A percentile compares a stretch with the other conserved stretches of the same genome.
These are phyloP conservation scores for Mamestra brassicae DNA, from an alignment of 2,888 invertebrate genomes.

Conservation along the genomic window DNA sequence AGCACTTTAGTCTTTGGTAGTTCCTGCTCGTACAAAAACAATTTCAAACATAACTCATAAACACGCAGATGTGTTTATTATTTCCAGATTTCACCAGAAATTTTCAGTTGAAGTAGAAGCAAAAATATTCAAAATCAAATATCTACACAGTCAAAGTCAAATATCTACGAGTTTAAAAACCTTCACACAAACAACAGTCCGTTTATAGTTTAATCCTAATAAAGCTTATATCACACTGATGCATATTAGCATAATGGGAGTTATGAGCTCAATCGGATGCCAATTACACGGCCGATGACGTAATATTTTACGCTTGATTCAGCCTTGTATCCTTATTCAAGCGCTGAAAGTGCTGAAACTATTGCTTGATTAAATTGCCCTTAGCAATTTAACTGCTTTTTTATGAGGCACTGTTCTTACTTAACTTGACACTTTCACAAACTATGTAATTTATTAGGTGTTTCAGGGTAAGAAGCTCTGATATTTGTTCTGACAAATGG, in stretches of 20 bases:
- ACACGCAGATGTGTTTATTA: neutral
- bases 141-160: neutral
- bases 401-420: slow-evolving; percentile 45
- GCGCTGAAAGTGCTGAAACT: slow-evolving; percentile 29
- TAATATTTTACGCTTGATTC: slow-evolving; percentile 32
- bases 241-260: slow-evolving; percentile 4
- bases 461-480: slow-evolving; percentile 7
- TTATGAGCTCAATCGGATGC: slow-evolving; percentile 24
- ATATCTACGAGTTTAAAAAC: neutral
- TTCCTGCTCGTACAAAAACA: too few relatives aligned
- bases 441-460: slow-evolving; percentile 18
- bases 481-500: slow-evolving; percentile 1
- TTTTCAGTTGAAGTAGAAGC: neutral
- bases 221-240: neutral
- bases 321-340: slow-evolving; percentile 20
- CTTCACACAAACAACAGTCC: neutral
- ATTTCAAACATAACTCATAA: too few relatives aligned
- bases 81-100: neutral
- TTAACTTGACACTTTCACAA: slow-evolving; percentile 24
- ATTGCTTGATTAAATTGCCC: slow-evolving; percentile 45
- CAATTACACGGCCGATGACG: slow-evolving; percentile 27
- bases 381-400: slow-evolving; percentile 48
- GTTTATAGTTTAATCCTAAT: neutral
- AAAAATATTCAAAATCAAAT: neutral
- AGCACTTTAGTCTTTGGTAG: too few relatives aligned